Base-by-base conservation (phyloP, 2,888 invertebrate genomes). In the Nipponacmea schrenckii region DNA sequence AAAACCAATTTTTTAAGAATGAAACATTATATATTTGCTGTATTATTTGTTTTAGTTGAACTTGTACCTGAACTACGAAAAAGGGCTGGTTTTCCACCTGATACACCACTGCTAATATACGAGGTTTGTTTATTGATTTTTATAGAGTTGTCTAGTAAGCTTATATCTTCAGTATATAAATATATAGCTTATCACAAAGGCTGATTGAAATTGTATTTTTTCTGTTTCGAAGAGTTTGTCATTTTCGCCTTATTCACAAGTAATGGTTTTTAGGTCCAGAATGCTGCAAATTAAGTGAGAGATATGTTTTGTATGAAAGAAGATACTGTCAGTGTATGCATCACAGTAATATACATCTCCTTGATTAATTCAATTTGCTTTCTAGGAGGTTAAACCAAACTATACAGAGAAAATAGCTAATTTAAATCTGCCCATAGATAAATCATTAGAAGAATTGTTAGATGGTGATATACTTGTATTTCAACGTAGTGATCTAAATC, bases 391-490 rank as follows among this genome's bases (percentile, higher is more conserved):
- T 83, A 94, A 95, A 86, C 95, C 95, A 0, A 96, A 95, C 90
- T 92, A 94, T 89, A 93, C 95, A 26, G 96, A 96, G 88, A 93
- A 93, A 88, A 94, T 96, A 82, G 84, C 92, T 80, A 94, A 94
- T 88, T 91, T 93, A 87, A 93, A 93, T 77, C 94, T 95, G 83
- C 94, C 96, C 2, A 91, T 98, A 69, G 96, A 96, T 91, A 96
- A 94, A 91, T 93, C 94, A 66, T 81, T 90, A 63, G 90, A 96
- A 88, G 96, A 97, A 91, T 92, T 97, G 87, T 94, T 97, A 93
- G 97, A 97, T 90, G 98, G 98, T 82, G 97, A 98, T 90, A 96
- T 97, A 86, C 94, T 99, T 85, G 95, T 98, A 86, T 98, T 98
- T 90, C 97, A 98, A 90, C 95, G 95, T 86, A 94, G 94, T 84